Evolutionary conservation across 1,140 invertebrate species (phyloP), one percentile per base, ranked within the genome.

Genomic region (Sinonovacula constricta): DNA sequence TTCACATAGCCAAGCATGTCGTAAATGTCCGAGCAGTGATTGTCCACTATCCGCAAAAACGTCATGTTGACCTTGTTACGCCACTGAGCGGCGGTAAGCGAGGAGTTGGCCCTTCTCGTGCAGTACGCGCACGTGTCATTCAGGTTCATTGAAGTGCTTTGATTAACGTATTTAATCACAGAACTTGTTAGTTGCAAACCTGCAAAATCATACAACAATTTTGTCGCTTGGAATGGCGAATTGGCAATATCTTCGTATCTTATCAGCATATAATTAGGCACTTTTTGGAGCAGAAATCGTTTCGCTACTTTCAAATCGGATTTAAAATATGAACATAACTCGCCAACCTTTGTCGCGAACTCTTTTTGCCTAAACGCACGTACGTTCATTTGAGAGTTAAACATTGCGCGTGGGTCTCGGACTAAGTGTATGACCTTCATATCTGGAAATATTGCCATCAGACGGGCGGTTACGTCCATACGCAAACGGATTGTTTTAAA

Each of bases 361-460:
- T n/a, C n/a, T n/a, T n/a, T n/a, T n/a, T n/a, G n/a, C n/a, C n/a
- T n/a, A n/a, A n/a, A n/a, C n/a, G n/a, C n/a, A 1, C 33, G 2
- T 26, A 31, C 33, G 18, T 34, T 10, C 30, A 18, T 4, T 24
- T 65, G 62, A 3, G 62, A 65, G 26, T 31, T 12, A 36, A 65
- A 65, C 62, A 65, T 65, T 33, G 12, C 62, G n/a, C 62, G 26
- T n/a, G 62, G 62, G 30, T 65, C 62, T 15, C 62, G 28, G 33
- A 65, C 62, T 7, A 65, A 33, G 24, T 33, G 33, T n/a, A 65
- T 36, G 28, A 65, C 24, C 24, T 65, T 65, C 33, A 65, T 33
- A 65, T 65, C 36, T 10, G 26, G 26, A 65, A 33, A 36, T 34
- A 33, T 28, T 18, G 10, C 15, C 62, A 65, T 33, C 28, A 65